Evolutionary conservation across 2,888 invertebrate species (phyloP).

Genomic region (Cephus pulcher): DNA sequence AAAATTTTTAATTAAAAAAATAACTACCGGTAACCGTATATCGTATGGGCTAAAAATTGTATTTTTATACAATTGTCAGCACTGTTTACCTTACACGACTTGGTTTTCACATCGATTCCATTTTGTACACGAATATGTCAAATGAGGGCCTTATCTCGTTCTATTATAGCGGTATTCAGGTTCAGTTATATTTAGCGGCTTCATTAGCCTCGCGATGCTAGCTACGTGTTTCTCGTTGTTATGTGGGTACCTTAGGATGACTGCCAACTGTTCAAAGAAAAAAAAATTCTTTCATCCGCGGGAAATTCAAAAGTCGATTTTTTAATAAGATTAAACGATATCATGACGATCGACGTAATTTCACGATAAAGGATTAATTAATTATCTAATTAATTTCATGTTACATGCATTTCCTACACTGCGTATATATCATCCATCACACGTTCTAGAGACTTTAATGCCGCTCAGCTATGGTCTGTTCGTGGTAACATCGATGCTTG

Average conservation of each 20-base stretch:
- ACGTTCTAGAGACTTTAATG: background rate
- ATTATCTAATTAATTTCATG: background rate
- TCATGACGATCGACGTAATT: background rate
- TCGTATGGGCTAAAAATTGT: background rate
- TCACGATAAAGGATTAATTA: background rate
- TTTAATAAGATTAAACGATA: background rate
- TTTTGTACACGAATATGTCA: constrained; percentile 23
- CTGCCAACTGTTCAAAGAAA: background rate
- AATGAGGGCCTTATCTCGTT: constrained; percentile 56
- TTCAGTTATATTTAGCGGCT: constrained; percentile 41
- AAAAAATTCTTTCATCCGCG: background rate
- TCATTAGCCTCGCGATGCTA: constrained; percentile 31
- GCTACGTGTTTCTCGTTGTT: background rate
- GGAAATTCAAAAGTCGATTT: background rate
- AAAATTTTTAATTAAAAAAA: background rate
- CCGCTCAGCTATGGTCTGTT: background rate
- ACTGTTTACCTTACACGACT: background rate
- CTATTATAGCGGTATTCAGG: constrained; percentile 50
- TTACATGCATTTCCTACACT: background rate
- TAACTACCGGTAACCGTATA: background rate
- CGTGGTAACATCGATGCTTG: background rate
- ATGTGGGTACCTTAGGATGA: background rate
- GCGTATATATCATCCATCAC: background rate
- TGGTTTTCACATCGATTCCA: constrained; percentile 32
- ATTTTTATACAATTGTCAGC: background rate